These are phyloP conservation scores for Chromobotia macracanthus DNA, from an alignment of 2,797 vertebrate species.

Conservation along the genomic window DNA sequence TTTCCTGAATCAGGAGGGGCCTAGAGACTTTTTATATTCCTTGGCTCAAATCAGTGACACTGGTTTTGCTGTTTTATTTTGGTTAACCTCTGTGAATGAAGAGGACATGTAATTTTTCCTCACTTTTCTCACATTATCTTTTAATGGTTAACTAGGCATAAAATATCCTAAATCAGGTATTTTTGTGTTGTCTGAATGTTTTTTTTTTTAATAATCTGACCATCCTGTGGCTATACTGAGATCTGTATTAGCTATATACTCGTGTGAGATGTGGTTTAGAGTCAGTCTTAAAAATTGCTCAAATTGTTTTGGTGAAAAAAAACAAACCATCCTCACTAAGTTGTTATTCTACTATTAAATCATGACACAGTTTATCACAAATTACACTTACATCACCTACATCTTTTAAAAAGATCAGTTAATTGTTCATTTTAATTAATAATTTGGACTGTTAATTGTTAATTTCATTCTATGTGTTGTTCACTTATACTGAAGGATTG, in stretches of 20 bases:
- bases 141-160: neutral
- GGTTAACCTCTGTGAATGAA: slow-evolving; percentile 1
- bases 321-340: neutral
- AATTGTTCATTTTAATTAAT: too few relatives aligned
- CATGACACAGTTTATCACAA: neutral
- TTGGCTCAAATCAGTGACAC: neutral
- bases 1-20: slow-evolving; percentile 77
- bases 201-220: neutral
- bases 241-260: neutral
- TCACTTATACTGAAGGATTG: neutral
- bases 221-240: neutral
- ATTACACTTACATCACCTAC: too few relatives aligned
- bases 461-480: slow-evolving; percentile 14
- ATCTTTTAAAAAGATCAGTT: too few relatives aligned
- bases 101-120: neutral
- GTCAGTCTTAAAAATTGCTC: too few relatives aligned
- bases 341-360: neutral
- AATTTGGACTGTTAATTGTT: slow-evolving; percentile 19
- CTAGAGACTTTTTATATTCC: slow-evolving; percentile 24
- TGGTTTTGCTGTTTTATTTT: slow-evolving; percentile 9
- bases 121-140: neutral
- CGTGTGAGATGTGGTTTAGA: neutral
- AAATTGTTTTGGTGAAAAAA: too few relatives aligned
- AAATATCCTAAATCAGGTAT: neutral
- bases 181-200: neutral